phyloP scores from a whole-genome alignment of 2,797 vertebrate species.

The Pangasius larnaudii region DNA sequence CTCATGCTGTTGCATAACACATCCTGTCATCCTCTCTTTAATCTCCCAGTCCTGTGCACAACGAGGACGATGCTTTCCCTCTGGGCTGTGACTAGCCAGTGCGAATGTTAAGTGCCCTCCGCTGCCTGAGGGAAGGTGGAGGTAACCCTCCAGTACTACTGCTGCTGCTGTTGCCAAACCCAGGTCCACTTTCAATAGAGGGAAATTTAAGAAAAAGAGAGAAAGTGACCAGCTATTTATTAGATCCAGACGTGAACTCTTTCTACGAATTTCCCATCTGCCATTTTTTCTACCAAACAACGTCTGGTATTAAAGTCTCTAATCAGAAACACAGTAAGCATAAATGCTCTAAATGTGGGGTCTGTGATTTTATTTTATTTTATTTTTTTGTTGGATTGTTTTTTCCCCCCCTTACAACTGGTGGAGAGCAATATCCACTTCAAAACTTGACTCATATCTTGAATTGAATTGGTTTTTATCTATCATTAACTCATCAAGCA shows the following conservation, averaged over 20 bases:
- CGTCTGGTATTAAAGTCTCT: neutral
- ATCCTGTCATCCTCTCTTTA: constrained; percentile 46
- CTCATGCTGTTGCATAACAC: constrained; percentile 41
- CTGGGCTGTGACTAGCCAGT: constrained; percentile 36
- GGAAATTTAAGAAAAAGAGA: neutral
- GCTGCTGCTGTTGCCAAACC: neutral
- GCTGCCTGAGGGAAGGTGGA: constrained; percentile 35
- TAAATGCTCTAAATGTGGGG: neutral
- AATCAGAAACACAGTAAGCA: neutral
- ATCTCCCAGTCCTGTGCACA: constrained; percentile 33
- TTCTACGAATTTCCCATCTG: too few species aligned
- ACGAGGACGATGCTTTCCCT: constrained; percentile 45
- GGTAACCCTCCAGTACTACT: neutral
- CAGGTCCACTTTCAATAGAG: neutral
- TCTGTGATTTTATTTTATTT: neutral
- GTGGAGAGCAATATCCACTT: neutral
- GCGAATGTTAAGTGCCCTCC: constrained; percentile 47
- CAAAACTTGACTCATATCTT: neutral
- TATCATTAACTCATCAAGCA: neutral
- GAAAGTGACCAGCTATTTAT: neutral
- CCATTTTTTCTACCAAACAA: neutral
- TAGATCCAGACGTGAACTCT: neutral
- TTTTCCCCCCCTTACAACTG: neutral
- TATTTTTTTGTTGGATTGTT: neutral
- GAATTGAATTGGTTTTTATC: neutral